These are phyloP conservation scores for Hoplias malabaricus DNA, from an alignment of 2,113 vertebrate species.

Conservation along the genomic window DNA sequence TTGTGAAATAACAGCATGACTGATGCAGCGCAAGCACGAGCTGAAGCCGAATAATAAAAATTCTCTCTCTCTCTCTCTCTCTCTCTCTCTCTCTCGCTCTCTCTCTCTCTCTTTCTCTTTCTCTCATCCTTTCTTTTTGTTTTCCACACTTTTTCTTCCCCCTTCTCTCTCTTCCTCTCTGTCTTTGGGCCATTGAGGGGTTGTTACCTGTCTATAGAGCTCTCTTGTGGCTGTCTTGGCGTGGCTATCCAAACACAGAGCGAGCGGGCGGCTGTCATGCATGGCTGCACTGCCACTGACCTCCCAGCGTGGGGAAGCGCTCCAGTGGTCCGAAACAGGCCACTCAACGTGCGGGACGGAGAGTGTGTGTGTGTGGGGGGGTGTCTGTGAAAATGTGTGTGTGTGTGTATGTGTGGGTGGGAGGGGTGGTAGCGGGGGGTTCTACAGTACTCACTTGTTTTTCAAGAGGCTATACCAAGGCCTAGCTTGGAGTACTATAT, in stretches of 20 bases:
- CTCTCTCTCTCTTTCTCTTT: not conserved
- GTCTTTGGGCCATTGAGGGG: constrained; percentile 45
- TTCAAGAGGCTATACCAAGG: constrained; percentile 5
- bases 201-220: constrained; percentile 62
- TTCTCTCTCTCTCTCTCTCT: not conserved
- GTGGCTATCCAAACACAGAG: constrained; percentile 61
- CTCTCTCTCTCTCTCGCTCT: not conserved
- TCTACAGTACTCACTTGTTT: constrained; percentile 24
- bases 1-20: too few species aligned
- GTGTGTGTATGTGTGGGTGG: constrained; percentile 29
- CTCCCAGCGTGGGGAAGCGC: constrained; percentile 71
- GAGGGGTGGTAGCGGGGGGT: not conserved
- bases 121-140: not conserved
- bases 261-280: constrained; percentile 60
- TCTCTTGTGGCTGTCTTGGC: constrained; percentile 61
- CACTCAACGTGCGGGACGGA: constrained; percentile 65
- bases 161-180: constrained; percentile 19
- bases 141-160: not conserved
- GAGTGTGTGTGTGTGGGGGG: constrained; percentile 29
- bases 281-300: constrained; percentile 67
- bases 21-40: too few species aligned
- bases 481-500: not conserved
- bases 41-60: too few species aligned
- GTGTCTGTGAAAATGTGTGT: too few species aligned
- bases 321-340: constrained; percentile 76